Evolutionary conservation across 2,797 vertebrate genomes (phyloP).

Genomic region (Leontopithecus rosalia): DNA sequence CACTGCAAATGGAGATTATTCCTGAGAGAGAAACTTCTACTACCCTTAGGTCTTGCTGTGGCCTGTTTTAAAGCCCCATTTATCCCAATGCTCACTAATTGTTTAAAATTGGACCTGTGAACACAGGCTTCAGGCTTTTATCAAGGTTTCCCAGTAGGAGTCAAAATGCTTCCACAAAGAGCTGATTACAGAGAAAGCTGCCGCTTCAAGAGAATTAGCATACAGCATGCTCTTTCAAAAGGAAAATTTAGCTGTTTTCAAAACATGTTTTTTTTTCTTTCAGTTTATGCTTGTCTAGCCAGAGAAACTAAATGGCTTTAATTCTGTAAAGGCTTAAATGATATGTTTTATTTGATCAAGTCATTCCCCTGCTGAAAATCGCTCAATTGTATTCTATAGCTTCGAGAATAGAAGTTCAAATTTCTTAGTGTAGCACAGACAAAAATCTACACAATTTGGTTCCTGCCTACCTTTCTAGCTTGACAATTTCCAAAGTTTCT

Average conservation of each 20-base stretch:
- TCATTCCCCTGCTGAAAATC: conserved; percentile 44
- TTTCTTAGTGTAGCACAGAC: not conserved
- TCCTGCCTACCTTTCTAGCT: not conserved
- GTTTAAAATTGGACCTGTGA: not conserved
- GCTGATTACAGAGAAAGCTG: conserved; percentile 46
- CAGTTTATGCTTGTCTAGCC: conserved; percentile 27
- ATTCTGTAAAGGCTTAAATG: conserved; percentile 45
- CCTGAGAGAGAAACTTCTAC: not conserved
- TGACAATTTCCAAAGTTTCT: not conserved
- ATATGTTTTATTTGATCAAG: conserved; percentile 32
- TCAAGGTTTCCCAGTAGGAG: not conserved
- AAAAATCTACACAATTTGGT: not conserved
- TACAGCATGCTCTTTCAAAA: conserved; percentile 46
- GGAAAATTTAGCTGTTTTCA: conserved; percentile 64
- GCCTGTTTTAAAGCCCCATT: not conserved
- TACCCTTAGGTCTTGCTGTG: not conserved
- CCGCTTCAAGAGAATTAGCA: conserved; percentile 35
- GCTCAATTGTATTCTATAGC: not conserved
- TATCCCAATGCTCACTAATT: not conserved
- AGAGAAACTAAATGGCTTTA: conserved; percentile 41
- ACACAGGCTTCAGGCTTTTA: not conserved
- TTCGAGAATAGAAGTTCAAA: conserved; percentile 19
- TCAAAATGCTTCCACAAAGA: conserved; percentile 18
- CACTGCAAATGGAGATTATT: not conserved
- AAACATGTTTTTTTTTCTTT: conserved; percentile 54